Evolutionary conservation across 2,888 invertebrate species (phyloP), one percentile per base, ranked within the genome.

Genomic region (Acanthosepion lycidas): DNA sequence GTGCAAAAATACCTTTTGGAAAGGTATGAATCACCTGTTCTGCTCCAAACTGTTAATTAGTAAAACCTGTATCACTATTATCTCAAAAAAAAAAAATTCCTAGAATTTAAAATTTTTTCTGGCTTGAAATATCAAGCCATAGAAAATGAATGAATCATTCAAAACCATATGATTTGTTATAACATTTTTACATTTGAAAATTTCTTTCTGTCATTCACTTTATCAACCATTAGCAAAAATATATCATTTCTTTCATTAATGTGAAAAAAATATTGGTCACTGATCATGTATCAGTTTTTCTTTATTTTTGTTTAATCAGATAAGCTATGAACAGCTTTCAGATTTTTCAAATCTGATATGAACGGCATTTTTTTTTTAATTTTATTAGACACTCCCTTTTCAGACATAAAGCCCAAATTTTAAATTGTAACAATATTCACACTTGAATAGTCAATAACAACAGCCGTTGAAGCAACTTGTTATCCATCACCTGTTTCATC

Each of bases 381-480:
- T 78, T 12, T 33, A 33, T 78, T n/a, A 78, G n/a, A 78, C n/a
- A 33, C 15, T 78, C n/a, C 8, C 5, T 78, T 78, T 78, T 78
- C 0, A 78, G n/a, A 78, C 78, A n/a, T n/a, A 78, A n/a, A n/a
- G n/a, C n/a, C n/a, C 18, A 78, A 78, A 15, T 12, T 78, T 78
- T 78, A n/a, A 78, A 78, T 78, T 78, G 78, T 78, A 78, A n/a
- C n/a, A 78, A 78, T 78, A 78, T 78, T 78, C 78, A 78, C n/a
- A n/a, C 78, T 78, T 78, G 78, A 78, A 78, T 78, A 78, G n/a
- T 33, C 78, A 78, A 15, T 18, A 78, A 78, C n/a, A n/a, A 78
- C n/a, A 78, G 18, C 78, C 33, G n/a, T 12, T 2, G 78, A n/a
- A n/a, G n/a, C n/a, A 78, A 78, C n/a, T n/a, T n/a, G 78, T 78